These are phyloP conservation scores for Malurus melanocephalus DNA, from an alignment of 2,113 vertebrate genomes.

Conservation along the genomic window DNA sequence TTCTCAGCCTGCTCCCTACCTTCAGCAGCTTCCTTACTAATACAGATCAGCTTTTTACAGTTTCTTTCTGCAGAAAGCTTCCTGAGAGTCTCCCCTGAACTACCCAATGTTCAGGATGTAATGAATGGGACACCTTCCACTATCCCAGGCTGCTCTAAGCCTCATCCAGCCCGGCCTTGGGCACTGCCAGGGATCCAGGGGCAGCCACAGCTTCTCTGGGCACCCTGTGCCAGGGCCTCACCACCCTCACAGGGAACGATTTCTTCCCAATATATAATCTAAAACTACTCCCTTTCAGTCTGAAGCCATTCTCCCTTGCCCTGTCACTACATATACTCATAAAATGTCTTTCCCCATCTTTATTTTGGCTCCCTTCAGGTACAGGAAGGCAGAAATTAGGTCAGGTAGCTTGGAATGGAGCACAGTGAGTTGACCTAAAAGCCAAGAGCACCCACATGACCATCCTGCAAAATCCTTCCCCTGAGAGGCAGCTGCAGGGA, in stretches of 20 bases:
- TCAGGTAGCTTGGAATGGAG: not conserved
- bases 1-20: not conserved
- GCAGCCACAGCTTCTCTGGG: not conserved
- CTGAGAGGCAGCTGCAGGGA: not conserved
- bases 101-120: not conserved
- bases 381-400: not conserved
- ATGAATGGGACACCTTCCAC: not conserved
- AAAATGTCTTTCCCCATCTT: not conserved
- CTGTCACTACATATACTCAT: not conserved
- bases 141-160: not conserved
- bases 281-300: not conserved
- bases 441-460: fast-evolving
- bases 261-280: not conserved
- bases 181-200: not conserved
- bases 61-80: not conserved
- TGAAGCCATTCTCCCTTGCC: not conserved
- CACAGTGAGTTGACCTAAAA: not conserved
- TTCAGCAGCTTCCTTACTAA: not conserved
- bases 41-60: not conserved
- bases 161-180: not conserved
- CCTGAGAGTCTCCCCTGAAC: not conserved
- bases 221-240: not conserved
- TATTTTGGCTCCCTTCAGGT: too few relatives aligned
- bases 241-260: not conserved
- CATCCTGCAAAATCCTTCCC: fast-evolving